Evolutionary conservation across 2,113 vertebrate genomes (phyloP), one percentile per base, ranked within the genome.

Genomic region (Phainopepla nitens): DNA sequence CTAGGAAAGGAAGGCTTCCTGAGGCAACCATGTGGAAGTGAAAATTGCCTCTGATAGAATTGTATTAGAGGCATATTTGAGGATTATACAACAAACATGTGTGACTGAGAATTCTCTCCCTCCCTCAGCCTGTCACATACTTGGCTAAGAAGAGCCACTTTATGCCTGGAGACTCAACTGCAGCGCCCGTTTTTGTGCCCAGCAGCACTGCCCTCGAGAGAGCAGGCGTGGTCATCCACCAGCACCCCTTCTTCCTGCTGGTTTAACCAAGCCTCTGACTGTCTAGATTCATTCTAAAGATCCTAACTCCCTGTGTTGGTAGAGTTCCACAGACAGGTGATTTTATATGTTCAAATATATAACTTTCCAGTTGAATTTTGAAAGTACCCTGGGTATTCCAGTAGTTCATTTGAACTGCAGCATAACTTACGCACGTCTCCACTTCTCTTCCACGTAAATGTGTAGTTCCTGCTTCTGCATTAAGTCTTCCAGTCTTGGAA

Each of bases 161-260:
- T 25, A 22, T 49, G 39, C 51, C 58, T 24, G n/a, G 31, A 66
- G 35, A 31, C 25, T 54, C 2, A 6, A 20, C 20, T 29, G 41
- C 31, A 44, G 35, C 7, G 35, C n/a, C 39, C 12, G 7, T 5
- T 49, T 45, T 14, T 25, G 35, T 57, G 28, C 28, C 45, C 19
- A 3, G 15, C 45, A 36, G 16, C 44, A 15, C 8, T 1, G 6
- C 22, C 51, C 51, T 29, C 1, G 0, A n/a, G 47, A 18, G 31
- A 27, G 25, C 36, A 86, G 22, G 58, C 35, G 11, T 2, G 5
- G 31, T 27, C 36, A 16, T 27, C 20, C 42, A 20, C 21, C 47
- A 50, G 42, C 54, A 62, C 3, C 11, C 36, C 28, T 28, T 45
- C 60, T 15, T 62, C 33, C 64, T 57, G 10, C 49, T 24, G 21